Percentiles rank a stretch among this genome's conserved stretches.
Conservation (phyloP, 2,113 vertebrate genomes). For the Gnathonemus longibarbis region DNA sequence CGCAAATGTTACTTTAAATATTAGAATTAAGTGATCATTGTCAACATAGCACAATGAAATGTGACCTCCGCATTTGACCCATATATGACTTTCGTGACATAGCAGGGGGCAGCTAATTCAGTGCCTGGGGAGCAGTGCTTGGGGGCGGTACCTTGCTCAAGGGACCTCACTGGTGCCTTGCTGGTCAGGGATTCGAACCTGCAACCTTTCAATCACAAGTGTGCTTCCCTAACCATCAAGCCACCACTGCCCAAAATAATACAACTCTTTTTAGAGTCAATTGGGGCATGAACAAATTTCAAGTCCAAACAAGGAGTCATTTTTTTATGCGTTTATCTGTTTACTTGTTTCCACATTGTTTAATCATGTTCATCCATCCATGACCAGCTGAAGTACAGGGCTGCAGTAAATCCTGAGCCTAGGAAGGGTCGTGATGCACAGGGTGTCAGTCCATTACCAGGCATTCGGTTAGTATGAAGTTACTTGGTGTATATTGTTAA, state of each 20-base stretch:
- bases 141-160: too few relatives aligned
- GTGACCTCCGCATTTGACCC: too few relatives aligned
- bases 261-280: not conserved
- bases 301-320: not conserved
- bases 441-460: not conserved
- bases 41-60: too few relatives aligned
- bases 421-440: not conserved
- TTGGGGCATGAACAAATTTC: not conserved
- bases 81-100: too few relatives aligned
- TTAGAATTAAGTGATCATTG: too few relatives aligned
- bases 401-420: not conserved
- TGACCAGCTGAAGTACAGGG: not conserved
- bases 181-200: too few relatives aligned
- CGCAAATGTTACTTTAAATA: not conserved
- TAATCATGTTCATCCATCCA: not conserved
- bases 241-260: not conserved
- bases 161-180: too few relatives aligned
- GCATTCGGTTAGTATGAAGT: not conserved
- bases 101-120: too few relatives aligned
- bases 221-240: too few relatives aligned
- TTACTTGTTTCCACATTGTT: not conserved
- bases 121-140: rapidly evolving
- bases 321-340: not conserved
- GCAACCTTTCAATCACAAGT: too few relatives aligned
- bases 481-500: not conserved